A percentile compares a stretch with the other conserved stretches of the same genome.
phyloP scores from a whole-genome alignment of 2,888 invertebrate species.

The Hydroisotoma schaefferi region DNA sequence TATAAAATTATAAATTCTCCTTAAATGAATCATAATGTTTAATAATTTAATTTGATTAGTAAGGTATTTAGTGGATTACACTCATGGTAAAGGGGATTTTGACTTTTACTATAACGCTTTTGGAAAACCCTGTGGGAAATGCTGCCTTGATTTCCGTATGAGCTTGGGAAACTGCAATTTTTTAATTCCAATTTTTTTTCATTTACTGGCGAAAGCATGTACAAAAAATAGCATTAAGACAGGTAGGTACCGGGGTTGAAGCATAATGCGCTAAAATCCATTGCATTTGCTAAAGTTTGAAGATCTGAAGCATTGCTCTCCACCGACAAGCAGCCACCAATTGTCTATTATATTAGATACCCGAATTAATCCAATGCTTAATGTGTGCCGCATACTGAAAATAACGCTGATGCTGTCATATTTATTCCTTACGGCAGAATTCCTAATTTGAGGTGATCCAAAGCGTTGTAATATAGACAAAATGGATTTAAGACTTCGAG shows the following conservation, averaged over 20 bases:
- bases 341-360: conserved; percentile 57
- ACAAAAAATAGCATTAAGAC: neutral
- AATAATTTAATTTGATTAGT: neutral
- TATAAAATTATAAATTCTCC: neutral
- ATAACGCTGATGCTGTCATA: too few species aligned
- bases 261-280: conserved; percentile 28
- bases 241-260: conserved; percentile 30
- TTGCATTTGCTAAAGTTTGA: conserved; percentile 32
- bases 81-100: conserved; percentile 31
- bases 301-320: conserved; percentile 88
- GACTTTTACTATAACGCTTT: conserved; percentile 27
- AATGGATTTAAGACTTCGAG: conserved; percentile 65
- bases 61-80: conserved; percentile 3
- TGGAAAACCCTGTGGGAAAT: conserved; percentile 21
- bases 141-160: conserved; percentile 30
- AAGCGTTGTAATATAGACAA: conserved; percentile 87
- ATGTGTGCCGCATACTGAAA: too few species aligned
- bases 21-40: neutral
- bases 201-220: neutral
- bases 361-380: neutral
- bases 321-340: conserved; percentile 91
- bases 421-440: conserved; percentile 63
- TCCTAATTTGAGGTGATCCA: conserved; percentile 90
- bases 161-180: conserved; percentile 24
- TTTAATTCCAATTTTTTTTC: neutral